These are phyloP conservation scores for Theonella swinhoei DNA, from an alignment of 37 sponge, comb jelly and placozoan genomes.

Conservation along the genomic window DNA sequence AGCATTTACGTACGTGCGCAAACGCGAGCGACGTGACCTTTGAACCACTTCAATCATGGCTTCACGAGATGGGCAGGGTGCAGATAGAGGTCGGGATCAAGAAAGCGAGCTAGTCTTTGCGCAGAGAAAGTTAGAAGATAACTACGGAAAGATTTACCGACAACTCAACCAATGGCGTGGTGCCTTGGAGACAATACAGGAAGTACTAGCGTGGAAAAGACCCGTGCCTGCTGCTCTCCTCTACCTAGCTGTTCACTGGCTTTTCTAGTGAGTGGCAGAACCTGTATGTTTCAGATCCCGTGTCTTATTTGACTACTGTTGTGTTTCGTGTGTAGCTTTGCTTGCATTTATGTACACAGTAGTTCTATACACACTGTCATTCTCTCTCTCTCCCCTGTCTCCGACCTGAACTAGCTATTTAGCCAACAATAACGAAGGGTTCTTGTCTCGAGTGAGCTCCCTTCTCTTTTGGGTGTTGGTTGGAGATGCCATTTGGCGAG, in stretches of 20 bases:
- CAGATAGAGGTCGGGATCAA: background rate
- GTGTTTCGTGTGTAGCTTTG: no score
- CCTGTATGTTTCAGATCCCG: no score
- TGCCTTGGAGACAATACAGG: slow-evolving; percentile 20
- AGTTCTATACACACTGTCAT: background rate
- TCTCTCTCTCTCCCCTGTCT: background rate
- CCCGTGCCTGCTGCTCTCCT: slow-evolving; percentile 11
- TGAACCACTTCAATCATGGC: background rate
- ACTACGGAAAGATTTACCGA: slow-evolving; percentile 13
- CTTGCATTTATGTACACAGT: no score
- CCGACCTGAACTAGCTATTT: slow-evolving; percentile 6
- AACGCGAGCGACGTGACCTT: no score
- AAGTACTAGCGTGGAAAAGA: slow-evolving; percentile 53
- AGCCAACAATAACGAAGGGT: background rate
- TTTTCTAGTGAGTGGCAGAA: slow-evolving; percentile 45
- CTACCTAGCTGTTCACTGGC: slow-evolving; percentile 35
- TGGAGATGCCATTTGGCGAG: slow-evolving; percentile 26
- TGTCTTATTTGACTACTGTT: no score
- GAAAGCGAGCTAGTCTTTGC: background rate
- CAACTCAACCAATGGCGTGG: slow-evolving; percentile 6
- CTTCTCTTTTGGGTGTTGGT: slow-evolving; percentile 12
- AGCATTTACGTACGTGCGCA: no score
- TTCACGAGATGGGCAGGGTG: no score
- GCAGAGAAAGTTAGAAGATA: slow-evolving; percentile 39
- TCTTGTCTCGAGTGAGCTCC: slow-evolving; percentile 2